Evolutionary conservation across 1,140 invertebrate species (phyloP), one percentile per base, ranked within the genome.

Genomic region (Matsumurasca onukii): DNA sequence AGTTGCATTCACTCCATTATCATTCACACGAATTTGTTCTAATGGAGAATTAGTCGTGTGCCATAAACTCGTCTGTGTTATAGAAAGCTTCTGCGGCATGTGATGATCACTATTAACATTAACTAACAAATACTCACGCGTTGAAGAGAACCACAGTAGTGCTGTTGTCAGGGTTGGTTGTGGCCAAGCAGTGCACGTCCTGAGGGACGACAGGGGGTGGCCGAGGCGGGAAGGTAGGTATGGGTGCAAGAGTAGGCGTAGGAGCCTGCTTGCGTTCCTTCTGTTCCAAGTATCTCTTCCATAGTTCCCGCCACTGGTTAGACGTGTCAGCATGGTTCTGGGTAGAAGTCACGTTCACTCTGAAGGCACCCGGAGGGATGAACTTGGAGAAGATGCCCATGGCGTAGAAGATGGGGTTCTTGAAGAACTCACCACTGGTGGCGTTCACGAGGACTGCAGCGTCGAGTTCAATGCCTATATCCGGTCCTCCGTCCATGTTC

Each of bases 331-430:
- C 17, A 5, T 39, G 34, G 49, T 52, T 12, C 12, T 52, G 12
- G 12, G 62, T 51, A 30, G 57, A 39, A 5, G 48, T 64, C 24
- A 77, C 24, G 31, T 75, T 75, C 66, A 84, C 78, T 61, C 85
- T 80, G 25, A 77, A 69, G 0, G 91, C 91, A 51, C 82, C 84
- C 69, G 82, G 81, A 0, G 85, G 83, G n/a, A 95, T 79, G 74
- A 93, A 94, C 81, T 91, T 93, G 39, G 91, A 92, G 72, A 97
- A 93, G 79, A 97, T 94, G 1, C 89, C 91, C 74, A 96, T 82
- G 12, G 85, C 88, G 79, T 97, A 97, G 77, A 86, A 97, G 82
- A 92, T 91, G 0, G 94, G 93, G 73, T 97, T 91, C 76, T 95
- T 95, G 75, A 92, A 93, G 74, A 95, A 94, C 77, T 92, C 87